A percentile compares a stretch with the other conserved stretches of the same genome.
Evolutionary conservation across 2,888 invertebrate genomes (phyloP).

Genomic region (Uloborus plumipes): DNA sequence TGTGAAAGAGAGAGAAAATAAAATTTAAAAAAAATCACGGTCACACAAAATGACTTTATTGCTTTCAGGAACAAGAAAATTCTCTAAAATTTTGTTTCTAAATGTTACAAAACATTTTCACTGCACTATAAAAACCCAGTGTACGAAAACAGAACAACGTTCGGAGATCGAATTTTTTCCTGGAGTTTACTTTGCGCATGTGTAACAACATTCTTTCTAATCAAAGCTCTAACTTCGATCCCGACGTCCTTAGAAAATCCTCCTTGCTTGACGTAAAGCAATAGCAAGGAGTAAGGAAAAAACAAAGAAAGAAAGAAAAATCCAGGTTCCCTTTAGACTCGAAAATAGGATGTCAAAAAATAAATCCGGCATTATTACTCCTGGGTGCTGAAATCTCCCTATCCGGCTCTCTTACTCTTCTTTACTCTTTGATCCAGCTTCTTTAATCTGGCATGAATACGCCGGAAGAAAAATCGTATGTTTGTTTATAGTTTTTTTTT

Average conservation of each 20-base stretch:
- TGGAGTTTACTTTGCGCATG: neutral
- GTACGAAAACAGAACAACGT: no score
- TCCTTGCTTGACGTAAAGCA: slow-evolving; percentile 23
- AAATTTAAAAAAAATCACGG: no score
- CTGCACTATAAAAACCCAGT: no score
- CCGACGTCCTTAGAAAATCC: slow-evolving; percentile 43
- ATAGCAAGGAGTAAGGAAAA: slow-evolving; percentile 6
- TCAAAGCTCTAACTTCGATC: slow-evolving; percentile 43
- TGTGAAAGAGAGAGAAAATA: no score
- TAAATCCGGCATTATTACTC: slow-evolving; percentile 63
- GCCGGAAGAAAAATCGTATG: no score
- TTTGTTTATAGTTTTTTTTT: no score
- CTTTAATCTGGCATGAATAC: neutral
- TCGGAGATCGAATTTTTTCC: no score
- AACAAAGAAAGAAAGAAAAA: slow-evolving; percentile 14
- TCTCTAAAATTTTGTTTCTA: no score
- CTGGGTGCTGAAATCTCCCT: slow-evolving; percentile 62
- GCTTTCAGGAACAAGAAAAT: no score
- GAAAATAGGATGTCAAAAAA: slow-evolving; percentile 63
- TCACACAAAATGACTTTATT: no score
- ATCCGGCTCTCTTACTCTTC: slow-evolving; percentile 29
- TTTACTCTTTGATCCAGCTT: neutral
- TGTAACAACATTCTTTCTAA: slow-evolving; percentile 52
- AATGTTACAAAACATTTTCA: no score
- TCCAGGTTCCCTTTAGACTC: slow-evolving; percentile 27